These are phyloP conservation scores for Harpegnathos saltator DNA, from an alignment of 1,140 invertebrate species.

Conservation along the genomic window DNA sequence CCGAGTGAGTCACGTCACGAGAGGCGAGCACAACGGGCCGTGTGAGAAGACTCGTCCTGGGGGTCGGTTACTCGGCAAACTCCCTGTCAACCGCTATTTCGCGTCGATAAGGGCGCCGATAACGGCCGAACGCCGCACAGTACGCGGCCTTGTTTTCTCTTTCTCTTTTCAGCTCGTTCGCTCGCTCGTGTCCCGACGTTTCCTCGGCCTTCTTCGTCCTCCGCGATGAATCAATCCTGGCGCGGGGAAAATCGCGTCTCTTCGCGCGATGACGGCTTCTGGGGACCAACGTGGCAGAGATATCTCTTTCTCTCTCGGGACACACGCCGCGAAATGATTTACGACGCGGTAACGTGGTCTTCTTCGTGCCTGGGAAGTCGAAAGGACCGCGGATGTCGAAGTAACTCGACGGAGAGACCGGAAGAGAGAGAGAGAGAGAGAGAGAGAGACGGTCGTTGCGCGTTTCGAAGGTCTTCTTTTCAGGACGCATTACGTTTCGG, in stretches of 20 bases:
- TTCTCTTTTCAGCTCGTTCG: background rate
- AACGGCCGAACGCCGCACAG: slow-evolving; percentile 30
- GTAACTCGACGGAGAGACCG: background rate
- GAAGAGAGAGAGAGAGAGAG: too few species aligned
- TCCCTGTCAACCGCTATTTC: slow-evolving; percentile 74
- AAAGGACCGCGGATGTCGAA: background rate
- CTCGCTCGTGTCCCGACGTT: background rate
- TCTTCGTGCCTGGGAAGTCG: background rate
- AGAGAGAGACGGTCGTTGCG: background rate
- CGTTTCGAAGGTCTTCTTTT: background rate
- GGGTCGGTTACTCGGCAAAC: slow-evolving; percentile 75
- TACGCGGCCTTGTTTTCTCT: slow-evolving; percentile 39
- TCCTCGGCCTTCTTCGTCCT: slow-evolving; percentile 46
- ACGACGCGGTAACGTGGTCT: background rate
- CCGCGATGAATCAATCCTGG: slow-evolving; percentile 33
- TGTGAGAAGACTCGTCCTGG: slow-evolving; percentile 59
- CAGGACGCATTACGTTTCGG: background rate
- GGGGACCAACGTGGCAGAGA: background rate
- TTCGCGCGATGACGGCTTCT: background rate
- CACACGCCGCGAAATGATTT: background rate
- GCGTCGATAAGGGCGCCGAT: slow-evolving; percentile 76
- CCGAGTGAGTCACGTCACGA: slow-evolving; percentile 45
- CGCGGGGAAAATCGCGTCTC: background rate
- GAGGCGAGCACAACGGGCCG: slow-evolving; percentile 59
- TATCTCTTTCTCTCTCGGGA: slow-evolving; percentile 6